These are phyloP conservation scores for Cygnus atratus DNA, from an alignment of 2,113 vertebrate species.

Conservation along the genomic window DNA sequence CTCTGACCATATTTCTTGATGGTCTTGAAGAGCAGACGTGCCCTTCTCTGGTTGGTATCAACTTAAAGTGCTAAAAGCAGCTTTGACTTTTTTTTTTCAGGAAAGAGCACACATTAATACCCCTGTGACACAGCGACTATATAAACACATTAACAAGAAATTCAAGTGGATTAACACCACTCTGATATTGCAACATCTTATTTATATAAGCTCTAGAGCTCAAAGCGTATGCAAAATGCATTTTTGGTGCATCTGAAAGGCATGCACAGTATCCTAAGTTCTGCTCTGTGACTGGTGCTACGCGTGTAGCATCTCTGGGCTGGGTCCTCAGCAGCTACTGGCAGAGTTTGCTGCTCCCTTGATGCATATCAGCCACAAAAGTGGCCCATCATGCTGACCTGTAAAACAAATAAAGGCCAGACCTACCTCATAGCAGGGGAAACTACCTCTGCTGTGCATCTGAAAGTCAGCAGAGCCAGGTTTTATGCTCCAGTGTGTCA, in stretches of 20 bases:
- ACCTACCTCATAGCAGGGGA: neutral
- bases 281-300: neutral
- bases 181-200: neutral
- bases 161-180: neutral
- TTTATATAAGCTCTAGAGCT: neutral
- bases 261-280: neutral
- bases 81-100: neutral
- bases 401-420: slow-evolving; percentile 25
- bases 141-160: slow-evolving; percentile 15
- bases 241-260: neutral
- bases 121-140: neutral
- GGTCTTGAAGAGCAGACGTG: neutral
- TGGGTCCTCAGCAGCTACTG: neutral
- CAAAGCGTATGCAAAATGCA: neutral
- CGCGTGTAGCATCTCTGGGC: neutral
- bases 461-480: neutral
- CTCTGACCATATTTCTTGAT: neutral
- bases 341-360: neutral
- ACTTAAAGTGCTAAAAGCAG: neutral
- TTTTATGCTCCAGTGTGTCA: slow-evolving; percentile 3
- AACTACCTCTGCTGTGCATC: neutral
- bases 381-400: neutral
- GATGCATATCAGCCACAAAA: neutral
- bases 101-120: neutral
- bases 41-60: neutral